phyloP scores from a whole-genome alignment of 1,140 invertebrate species.

The Drosophila ficusphila region DNA sequence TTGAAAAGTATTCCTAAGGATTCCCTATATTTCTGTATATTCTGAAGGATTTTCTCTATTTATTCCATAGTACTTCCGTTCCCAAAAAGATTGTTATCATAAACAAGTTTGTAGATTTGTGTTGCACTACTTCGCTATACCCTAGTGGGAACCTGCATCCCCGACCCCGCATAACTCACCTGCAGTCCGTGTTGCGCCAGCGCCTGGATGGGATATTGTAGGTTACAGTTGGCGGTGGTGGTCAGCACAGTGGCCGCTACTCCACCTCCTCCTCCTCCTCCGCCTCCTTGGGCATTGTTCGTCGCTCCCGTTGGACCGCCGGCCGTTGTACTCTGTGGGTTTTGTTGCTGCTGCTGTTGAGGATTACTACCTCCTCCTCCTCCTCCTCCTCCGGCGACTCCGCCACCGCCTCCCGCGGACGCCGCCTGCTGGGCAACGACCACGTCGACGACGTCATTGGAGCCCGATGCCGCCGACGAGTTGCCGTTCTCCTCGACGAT shows the following conservation, averaged over 20 bases:
- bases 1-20: no score
- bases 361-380: slow-evolving; percentile 32
- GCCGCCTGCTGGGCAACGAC: slow-evolving; percentile 84
- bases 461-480: slow-evolving; percentile 80
- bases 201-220: slow-evolving; percentile 74
- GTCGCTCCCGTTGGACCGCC: slow-evolving; percentile 40
- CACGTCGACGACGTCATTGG: slow-evolving; percentile 83
- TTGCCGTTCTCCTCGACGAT: slow-evolving; percentile 94
- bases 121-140: no score
- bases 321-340: slow-evolving; percentile 75
- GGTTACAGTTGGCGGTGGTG: slow-evolving; percentile 74
- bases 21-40: no score
- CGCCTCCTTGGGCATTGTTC: slow-evolving; percentile 47
- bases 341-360: slow-evolving; percentile 62
- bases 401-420: slow-evolving; percentile 54
- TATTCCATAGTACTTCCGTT: no score
- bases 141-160: background rate
- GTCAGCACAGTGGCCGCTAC: slow-evolving; percentile 69
- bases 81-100: no score
- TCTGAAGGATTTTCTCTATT: no score
- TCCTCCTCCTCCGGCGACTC: slow-evolving; percentile 62
- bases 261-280: slow-evolving; percentile 1
- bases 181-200: slow-evolving; percentile 72
- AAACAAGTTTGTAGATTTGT: no score
- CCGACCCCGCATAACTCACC: slow-evolving; percentile 44